Evolutionary conservation across 2,113 vertebrate species (phyloP), one percentile per base, ranked within the genome.

Genomic region (Odocoileus hemionus): DNA sequence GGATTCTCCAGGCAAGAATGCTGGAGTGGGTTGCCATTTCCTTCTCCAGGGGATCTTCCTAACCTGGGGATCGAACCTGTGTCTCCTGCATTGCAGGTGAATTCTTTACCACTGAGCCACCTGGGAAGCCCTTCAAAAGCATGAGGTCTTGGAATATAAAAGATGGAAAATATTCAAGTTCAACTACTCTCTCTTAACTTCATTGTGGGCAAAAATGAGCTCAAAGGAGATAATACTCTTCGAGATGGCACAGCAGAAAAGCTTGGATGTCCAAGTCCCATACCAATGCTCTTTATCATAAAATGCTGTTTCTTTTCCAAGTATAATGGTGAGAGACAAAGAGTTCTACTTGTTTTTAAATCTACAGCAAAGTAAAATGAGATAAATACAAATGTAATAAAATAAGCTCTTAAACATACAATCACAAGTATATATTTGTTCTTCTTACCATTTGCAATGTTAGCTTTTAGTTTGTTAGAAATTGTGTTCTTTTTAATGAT

Each of bases 401-500:
- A 95, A 80, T 85, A 78, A 86, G 36, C 39, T 86, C 47, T 97
- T 93, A 91, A 74, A n/a, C 55, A 36, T n/a, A 45, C 23, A 94
- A 9, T 84, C 21, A 86, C 83, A 90, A 96, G 94, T 90, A 28
- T 33, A 17, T 54, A 28, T 95, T 97, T 89, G 14, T 50, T 89
- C 50, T 50, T 88, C 47, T 14, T 96, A 39, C 6, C 30, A 79
- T 30, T 83, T 87, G 91, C 76, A 91, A 87, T 55, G n/a, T 36
- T 33, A 96, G 8, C 30, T 58, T 92, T 87, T 60, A 52, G 25
- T 47, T 45, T 89, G 25, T 39, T 91, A 58, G 60, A 96, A 91
- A 50, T 54, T 55, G 39, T n/a, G 39, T 91, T 90, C 47, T 94
- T 95, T 97, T 90, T 45, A 80, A 67, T 96, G 19, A 74, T 67